Evolutionary conservation across 2,888 invertebrate genomes (phyloP).

Genomic region (Campoplex capitator): DNA sequence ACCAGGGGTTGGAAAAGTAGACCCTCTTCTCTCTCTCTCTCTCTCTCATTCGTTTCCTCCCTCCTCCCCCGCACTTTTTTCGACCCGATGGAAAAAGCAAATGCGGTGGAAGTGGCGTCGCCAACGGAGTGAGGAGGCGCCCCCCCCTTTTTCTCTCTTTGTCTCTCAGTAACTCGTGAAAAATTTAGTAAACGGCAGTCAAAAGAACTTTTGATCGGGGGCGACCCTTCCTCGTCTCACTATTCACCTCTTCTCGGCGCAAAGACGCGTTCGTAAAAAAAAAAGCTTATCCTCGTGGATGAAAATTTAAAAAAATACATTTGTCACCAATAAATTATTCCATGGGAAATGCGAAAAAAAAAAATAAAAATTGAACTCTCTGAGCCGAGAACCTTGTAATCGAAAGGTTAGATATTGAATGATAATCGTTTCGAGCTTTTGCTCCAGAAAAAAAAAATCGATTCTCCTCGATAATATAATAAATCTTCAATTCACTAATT

Average conservation of each 20-base stretch:
- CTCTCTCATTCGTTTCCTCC: background rate
- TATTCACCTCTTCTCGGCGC: slow-evolving; percentile 24
- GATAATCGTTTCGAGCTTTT: background rate
- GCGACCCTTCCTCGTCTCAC: slow-evolving; percentile 36
- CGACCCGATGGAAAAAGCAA: background rate
- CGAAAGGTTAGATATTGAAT: background rate
- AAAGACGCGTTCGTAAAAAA: background rate
- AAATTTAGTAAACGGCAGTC: slow-evolving; percentile 76
- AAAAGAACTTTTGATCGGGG: slow-evolving; percentile 71
- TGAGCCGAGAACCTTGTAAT: background rate
- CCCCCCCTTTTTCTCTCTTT: slow-evolving; percentile 51
- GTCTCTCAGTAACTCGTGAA: slow-evolving; percentile 69
- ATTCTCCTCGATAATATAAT: background rate
- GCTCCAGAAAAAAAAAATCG: background rate
- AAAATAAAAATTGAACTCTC: background rate
- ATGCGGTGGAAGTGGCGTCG: background rate
- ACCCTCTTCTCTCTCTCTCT: background rate
- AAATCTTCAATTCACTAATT: background rate
- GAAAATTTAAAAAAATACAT: background rate
- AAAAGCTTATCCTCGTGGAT: background rate
- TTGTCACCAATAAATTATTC: background rate
- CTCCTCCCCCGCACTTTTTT: background rate
- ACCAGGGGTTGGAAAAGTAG: background rate
- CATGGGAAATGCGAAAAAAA: background rate
- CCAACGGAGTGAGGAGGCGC: background rate